phyloP scores from a whole-genome alignment of 2,888 invertebrate species.

The Cantharis flavilabris region DNA sequence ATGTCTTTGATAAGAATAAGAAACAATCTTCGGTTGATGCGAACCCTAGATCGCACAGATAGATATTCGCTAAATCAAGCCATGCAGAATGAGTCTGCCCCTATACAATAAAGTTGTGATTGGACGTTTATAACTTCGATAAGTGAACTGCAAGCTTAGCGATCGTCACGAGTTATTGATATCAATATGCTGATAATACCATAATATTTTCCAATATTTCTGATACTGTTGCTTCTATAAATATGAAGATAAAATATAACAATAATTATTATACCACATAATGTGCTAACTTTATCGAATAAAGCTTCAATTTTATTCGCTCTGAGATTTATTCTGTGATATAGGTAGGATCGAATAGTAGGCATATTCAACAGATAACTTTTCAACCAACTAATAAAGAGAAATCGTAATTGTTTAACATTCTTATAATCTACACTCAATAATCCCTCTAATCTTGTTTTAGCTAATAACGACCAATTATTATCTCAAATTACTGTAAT shows the following conservation, averaged over 20 bases:
- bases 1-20: constrained; percentile 48
- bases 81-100: constrained; percentile 42
- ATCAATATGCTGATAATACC: constrained; percentile 26
- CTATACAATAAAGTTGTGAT: constrained; percentile 43
- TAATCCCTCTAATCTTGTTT: neutral
- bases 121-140: constrained; percentile 42
- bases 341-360: neutral
- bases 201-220: neutral
- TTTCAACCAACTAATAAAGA: neutral
- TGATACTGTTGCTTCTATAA: neutral
- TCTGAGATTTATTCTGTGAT: neutral
- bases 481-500: neutral
- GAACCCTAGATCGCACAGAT: constrained; percentile 39
- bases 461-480: neutral
- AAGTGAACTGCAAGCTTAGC: constrained; percentile 34
- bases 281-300: neutral
- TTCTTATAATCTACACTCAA: neutral
- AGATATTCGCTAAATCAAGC: constrained; percentile 38
- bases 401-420: neutral
- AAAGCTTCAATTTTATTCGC: neutral
- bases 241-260: neutral
- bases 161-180: constrained; percentile 37
- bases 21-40: constrained; percentile 42
- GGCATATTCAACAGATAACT: neutral
- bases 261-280: neutral